Evolutionary conservation across 2,888 invertebrate genomes (phyloP).

Genomic region (Melinaea menophilus): DNA sequence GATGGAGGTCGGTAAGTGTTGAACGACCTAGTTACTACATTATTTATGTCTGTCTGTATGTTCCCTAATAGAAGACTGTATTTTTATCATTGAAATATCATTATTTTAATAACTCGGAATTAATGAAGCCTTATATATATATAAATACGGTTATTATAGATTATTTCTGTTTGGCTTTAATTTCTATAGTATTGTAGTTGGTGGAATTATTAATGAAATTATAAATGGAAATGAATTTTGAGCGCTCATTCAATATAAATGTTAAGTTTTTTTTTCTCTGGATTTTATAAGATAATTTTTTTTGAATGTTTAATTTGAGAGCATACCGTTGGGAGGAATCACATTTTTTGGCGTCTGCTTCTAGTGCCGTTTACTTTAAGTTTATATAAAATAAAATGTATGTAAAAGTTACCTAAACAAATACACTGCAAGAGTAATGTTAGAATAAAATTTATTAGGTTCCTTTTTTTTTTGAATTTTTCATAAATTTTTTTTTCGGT

Average conservation of each 20-base stretch:
- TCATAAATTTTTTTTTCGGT: slow-evolving; percentile 46
- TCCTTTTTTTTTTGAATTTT: slow-evolving; percentile 24
- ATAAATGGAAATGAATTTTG: slow-evolving; percentile 57
- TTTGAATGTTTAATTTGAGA: slow-evolving; percentile 34
- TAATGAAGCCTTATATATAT: slow-evolving; percentile 11
- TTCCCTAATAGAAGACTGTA: slow-evolving; percentile 34
- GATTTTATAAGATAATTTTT: slow-evolving; percentile 30
- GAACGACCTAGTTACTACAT: slow-evolving; percentile 14
- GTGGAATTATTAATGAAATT: slow-evolving; percentile 41
- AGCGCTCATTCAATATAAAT: slow-evolving; percentile 42
- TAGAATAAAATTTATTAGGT: slow-evolving; percentile 23
- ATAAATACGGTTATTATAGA: slow-evolving; percentile 9
- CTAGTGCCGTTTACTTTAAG: slow-evolving; percentile 26
- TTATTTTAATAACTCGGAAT: slow-evolving; percentile 20
- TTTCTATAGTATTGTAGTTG: slow-evolving; percentile 12
- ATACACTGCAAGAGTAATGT: slow-evolving; percentile 2
- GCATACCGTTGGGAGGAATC: slow-evolving; percentile 25
- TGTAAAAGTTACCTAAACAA: slow-evolving; percentile 27
- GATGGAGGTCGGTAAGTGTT: slow-evolving; percentile 16
- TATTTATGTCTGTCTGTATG: slow-evolving; percentile 21
- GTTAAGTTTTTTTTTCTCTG: slow-evolving; percentile 53
- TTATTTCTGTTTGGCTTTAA: slow-evolving; percentile 24
- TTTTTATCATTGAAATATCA: slow-evolving; percentile 28
- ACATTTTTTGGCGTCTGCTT: slow-evolving; percentile 18
- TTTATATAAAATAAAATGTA: slow-evolving; percentile 28